Conservation (phyloP, 2,888 invertebrate genomes). For the Sabatieria punctata region DNA sequence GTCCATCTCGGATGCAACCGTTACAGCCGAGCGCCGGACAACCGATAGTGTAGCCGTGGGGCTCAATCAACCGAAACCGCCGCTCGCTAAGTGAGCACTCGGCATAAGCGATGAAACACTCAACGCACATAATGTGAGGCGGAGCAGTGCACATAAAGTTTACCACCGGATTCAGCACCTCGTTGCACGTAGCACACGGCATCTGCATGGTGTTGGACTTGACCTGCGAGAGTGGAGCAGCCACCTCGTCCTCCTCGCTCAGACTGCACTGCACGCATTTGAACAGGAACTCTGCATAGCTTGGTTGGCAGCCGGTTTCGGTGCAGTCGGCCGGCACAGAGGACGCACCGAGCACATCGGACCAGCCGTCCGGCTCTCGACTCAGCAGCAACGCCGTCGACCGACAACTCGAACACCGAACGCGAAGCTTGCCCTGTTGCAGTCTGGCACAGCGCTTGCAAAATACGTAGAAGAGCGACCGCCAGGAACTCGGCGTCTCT, state of each 20-base stretch:
- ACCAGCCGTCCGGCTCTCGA: too few relatives aligned
- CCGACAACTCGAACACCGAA: too few relatives aligned
- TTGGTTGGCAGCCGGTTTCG: too few relatives aligned
- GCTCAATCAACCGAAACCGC: not conserved
- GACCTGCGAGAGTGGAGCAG: not conserved
- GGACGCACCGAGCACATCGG: too few relatives aligned
- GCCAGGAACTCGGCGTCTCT: too few relatives aligned
- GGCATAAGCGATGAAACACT: not conserved
- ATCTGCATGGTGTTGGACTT: not conserved
- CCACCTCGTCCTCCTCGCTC: too few relatives aligned
- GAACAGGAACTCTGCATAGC: not conserved
- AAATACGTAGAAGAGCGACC: too few relatives aligned
- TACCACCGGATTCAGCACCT: not conserved
- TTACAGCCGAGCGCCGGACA: not conserved
- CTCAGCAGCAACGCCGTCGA: too few relatives aligned
- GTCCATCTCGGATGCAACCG: slow-evolving; percentile 13
- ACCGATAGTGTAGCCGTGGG: not conserved
- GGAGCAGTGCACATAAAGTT: not conserved
- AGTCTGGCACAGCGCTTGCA: too few relatives aligned
- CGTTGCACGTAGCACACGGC: not conserved
- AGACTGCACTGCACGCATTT: not conserved
- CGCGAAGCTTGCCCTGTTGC: too few relatives aligned
- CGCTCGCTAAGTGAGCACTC: not conserved
- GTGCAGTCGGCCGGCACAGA: too few relatives aligned
- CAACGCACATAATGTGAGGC: not conserved